These are phyloP conservation scores for Uria aalge DNA, from an alignment of 2,113 vertebrate genomes.

Conservation along the genomic window DNA sequence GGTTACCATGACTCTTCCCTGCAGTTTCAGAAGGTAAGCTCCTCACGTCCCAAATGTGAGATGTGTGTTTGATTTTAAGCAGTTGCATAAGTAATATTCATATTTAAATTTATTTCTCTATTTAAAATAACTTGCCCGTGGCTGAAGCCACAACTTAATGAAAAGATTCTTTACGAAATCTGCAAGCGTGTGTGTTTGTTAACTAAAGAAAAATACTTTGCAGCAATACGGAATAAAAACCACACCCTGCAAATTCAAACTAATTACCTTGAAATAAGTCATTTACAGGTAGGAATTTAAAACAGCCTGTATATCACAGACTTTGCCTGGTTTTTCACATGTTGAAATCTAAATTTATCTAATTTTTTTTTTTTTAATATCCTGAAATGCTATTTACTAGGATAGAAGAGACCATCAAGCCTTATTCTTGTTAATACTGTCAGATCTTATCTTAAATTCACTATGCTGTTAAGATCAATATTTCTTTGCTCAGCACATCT, in stretches of 20 bases:
- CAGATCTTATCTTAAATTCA: constrained; percentile 8
- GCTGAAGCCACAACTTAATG: neutral
- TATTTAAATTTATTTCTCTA: neutral
- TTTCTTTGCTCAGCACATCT: constrained; percentile 7
- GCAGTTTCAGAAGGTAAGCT: neutral
- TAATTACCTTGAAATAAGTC: neutral
- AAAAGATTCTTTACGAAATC: neutral
- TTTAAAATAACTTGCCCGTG: neutral
- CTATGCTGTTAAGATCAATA: constrained; percentile 7
- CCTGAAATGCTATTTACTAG: neutral
- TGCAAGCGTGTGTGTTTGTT: neutral
- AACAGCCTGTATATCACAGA: neutral
- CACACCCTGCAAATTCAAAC: neutral
- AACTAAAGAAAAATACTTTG: neutral
- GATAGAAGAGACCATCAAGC: neutral
- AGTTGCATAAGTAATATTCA: neutral
- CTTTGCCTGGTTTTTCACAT: neutral
- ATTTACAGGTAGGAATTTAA: neutral
- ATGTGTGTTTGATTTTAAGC: neutral
- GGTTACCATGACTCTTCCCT: neutral
- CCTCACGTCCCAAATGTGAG: neutral
- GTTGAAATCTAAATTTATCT: neutral
- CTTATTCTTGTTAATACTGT: neutral
- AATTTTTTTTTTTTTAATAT: neutral
- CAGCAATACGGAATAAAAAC: neutral